Conservation (phyloP, 2,888 invertebrate species). For the Pseudococcus longispinus region DNA sequence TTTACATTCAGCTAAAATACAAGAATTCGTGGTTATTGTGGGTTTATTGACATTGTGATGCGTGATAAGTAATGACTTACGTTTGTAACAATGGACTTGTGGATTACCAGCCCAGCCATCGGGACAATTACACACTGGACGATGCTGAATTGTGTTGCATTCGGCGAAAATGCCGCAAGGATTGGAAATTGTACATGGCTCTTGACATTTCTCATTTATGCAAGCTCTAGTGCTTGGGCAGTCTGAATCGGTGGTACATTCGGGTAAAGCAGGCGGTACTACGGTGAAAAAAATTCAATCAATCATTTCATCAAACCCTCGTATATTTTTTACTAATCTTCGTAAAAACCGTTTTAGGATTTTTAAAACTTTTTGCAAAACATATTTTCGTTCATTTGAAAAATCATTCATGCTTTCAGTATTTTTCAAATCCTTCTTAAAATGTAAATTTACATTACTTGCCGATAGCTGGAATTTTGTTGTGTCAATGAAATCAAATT, state of each 20-base stretch:
- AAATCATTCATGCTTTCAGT: too few species aligned
- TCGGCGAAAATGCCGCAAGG: conserved; percentile 83
- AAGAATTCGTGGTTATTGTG: not conserved
- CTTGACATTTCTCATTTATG: conserved; percentile 78
- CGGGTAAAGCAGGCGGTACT: conserved; percentile 65
- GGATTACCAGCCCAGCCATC: conserved; percentile 89
- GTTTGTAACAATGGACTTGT: conserved; percentile 82
- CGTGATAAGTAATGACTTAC: conserved; percentile 67
- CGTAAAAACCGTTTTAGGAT: too few species aligned
- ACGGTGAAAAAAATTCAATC: conserved; percentile 33
- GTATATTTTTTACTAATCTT: too few species aligned
- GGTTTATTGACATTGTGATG: too few species aligned
- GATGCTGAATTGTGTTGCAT: conserved; percentile 78
- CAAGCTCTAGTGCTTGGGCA: conserved; percentile 82
- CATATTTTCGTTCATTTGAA: too few species aligned
- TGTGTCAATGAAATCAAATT: too few species aligned
- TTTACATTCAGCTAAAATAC: conserved; percentile 70
- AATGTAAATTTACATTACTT: too few species aligned
- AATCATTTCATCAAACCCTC: not conserved
- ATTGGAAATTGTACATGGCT: conserved; percentile 78
- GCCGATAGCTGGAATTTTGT: too few species aligned
- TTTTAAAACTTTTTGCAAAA: not conserved
- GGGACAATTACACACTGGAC: conserved; percentile 84
- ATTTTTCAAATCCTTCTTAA: too few species aligned
- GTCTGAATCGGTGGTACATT: conserved; percentile 77